phyloP scores from a whole-genome alignment of 2,888 invertebrate genomes.

The Erebia palarica region DNA sequence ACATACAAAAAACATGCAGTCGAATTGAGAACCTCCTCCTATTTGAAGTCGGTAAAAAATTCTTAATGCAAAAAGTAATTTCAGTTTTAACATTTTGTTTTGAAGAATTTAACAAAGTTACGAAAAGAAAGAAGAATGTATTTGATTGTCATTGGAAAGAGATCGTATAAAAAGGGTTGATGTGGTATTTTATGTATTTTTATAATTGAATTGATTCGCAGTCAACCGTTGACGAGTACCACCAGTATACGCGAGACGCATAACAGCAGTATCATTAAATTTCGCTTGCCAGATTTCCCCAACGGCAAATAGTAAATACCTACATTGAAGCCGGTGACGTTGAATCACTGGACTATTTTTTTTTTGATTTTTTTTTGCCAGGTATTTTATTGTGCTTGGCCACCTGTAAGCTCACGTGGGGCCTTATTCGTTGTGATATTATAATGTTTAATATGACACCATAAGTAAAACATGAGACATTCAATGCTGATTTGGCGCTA shows the following conservation, averaged over 20 bases:
- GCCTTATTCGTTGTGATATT: not conserved
- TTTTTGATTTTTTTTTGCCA: slow-evolving; percentile 5
- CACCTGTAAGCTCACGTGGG: not conserved
- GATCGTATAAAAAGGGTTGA: not conserved
- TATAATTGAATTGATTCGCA: not conserved
- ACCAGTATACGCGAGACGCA: too few relatives aligned
- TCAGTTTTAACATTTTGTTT: too few relatives aligned
- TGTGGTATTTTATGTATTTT: not conserved
- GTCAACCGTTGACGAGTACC: slow-evolving; percentile 13
- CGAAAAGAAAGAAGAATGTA: not conserved
- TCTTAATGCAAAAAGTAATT: not conserved
- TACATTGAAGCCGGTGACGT: not conserved
- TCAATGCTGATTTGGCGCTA: too few relatives aligned
- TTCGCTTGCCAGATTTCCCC: slow-evolving; percentile 26
- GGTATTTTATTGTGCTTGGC: not conserved
- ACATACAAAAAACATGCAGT: too few relatives aligned
- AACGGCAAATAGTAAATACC: slow-evolving; percentile 17
- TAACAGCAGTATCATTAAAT: slow-evolving; percentile 25
- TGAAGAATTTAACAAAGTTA: too few relatives aligned
- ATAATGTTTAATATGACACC: not conserved
- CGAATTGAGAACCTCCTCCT: too few relatives aligned
- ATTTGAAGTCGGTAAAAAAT: too few relatives aligned
- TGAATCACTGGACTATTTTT: not conserved
- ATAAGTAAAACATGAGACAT: not conserved
- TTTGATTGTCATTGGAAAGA: not conserved